These are phyloP conservation scores for Torymus texanus DNA, from an alignment of 2,888 invertebrate species.

Conservation along the genomic window DNA sequence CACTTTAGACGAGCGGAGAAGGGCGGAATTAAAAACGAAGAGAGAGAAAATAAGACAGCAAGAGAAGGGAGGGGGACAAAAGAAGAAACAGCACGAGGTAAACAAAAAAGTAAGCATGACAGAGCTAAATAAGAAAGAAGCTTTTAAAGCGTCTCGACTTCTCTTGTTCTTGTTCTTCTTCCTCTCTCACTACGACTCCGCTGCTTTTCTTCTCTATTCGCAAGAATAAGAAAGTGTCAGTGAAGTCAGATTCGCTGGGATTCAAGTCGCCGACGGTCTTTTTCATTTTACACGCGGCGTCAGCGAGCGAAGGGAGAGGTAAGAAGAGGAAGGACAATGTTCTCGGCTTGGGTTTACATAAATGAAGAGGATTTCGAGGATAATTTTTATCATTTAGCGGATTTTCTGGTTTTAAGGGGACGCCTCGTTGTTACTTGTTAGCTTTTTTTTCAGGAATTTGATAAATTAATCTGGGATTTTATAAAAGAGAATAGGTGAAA, in stretches of 20 bases:
- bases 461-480: no score
- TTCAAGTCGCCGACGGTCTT: slow-evolving; percentile 5
- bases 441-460: no score
- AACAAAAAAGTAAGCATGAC: slow-evolving; percentile 38
- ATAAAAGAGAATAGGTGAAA: no score
- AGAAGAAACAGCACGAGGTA: slow-evolving; percentile 3
- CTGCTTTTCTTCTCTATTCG: no score
- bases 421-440: no score
- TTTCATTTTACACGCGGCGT: slow-evolving; percentile 21
- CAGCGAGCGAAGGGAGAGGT: background rate
- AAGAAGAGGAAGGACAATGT: background rate
- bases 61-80: no score
- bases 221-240: no score
- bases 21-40: slow-evolving; percentile 10
- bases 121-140: slow-evolving; percentile 34
- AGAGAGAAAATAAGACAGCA: background rate
- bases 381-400: slow-evolving; percentile 4
- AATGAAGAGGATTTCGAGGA: slow-evolving; percentile 9
- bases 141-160: no score
- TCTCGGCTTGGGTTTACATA: slow-evolving; percentile 17
- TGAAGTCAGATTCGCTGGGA: slow-evolving; percentile 13
- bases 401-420: no score
- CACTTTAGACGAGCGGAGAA: slow-evolving; percentile 7
- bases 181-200: no score
- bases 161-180: no score